Conservation (phyloP, 2,888 invertebrate species). For the Panopea generosa region DNA sequence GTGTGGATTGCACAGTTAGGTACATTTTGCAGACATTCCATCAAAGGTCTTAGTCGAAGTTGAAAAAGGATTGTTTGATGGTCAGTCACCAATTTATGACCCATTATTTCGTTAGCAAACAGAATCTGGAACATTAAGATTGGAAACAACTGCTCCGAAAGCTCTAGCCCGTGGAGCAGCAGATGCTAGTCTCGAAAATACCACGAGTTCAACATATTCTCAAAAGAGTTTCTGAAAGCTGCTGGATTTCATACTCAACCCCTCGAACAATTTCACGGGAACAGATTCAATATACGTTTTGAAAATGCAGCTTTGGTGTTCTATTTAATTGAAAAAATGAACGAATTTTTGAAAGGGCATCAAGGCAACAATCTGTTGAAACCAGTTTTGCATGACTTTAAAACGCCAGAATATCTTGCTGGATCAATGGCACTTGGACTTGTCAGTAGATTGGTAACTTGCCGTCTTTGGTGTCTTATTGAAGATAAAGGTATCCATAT, state of each 20-base stretch:
- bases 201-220: conserved; percentile 31
- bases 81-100: background rate
- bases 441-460: conserved; percentile 39
- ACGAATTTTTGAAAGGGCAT: conserved; percentile 33
- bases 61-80: background rate
- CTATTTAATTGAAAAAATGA: conserved; percentile 11
- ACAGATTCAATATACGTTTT: conserved; percentile 62
- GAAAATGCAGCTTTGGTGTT: conserved; percentile 16
- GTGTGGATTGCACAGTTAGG: background rate
- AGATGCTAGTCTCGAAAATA: conserved; percentile 38
- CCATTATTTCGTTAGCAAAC: background rate
- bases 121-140: conserved; percentile 29
- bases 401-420: conserved; percentile 51
- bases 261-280: conserved; percentile 50
- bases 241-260: conserved; percentile 26
- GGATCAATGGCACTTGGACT: conserved; percentile 62
- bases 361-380: conserved; percentile 50
- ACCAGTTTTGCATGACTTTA: conserved; percentile 50
- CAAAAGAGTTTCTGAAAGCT: conserved; percentile 30
- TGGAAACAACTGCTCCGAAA: conserved; percentile 23
- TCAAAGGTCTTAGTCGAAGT: background rate
- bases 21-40: background rate
- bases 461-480: conserved; percentile 19
- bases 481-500: background rate
- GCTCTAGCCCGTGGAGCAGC: conserved; percentile 37